Evolutionary conservation across 2,113 vertebrate genomes (phyloP), one percentile per base, ranked within the genome.

Genomic region (Tachycineta bicolor): DNA sequence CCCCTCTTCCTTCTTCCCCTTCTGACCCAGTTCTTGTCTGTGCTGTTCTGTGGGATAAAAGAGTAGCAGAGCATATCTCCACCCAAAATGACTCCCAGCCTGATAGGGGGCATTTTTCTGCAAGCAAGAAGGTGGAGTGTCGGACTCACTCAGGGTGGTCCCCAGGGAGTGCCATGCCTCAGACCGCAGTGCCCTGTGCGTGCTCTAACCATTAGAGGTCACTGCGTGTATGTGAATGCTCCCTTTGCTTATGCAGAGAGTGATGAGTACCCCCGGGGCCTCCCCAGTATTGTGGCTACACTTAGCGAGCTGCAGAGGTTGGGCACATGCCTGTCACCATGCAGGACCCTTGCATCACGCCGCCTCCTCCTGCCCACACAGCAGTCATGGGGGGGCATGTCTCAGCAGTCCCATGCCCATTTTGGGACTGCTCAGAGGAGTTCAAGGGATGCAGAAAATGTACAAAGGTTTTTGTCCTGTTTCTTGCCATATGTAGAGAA

Each of bases 191-290:
- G n/a, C 56, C 91, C 80, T 56, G 60, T 83, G 83, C 73, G 3
- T 83, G 23, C 60, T 89, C 5, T 52, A 81, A 29, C 90, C 73
- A 1, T 89, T 89, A 94, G 89, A 88, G 83, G 83, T 89, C 94
- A 90, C 91, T 81, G 83, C 68, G 4, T 31, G 73, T 67, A 37
- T 64, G 73, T 70, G 91, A 77, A 63, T 47, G 33, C 33, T 92
- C 39, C 60, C 10, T 83, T 47, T 34, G 50, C 37, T 47, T 25
- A 1, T 2, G 8, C 69, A 56, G 41, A 53, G 79, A 65, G 76
- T 14, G 34, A 3, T 2, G 2, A 21, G 33, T 14, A 18, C 55
- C 60, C 53, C 19, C 20, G 29, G 68, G 68, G 21, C 77, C 68
- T 81, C 43, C 16, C 43, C 43, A 12, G 6, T 5, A 0, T 4